Evolutionary conservation across 2,888 invertebrate species (phyloP).

Genomic region (Trypoxylon attenuatum): DNA sequence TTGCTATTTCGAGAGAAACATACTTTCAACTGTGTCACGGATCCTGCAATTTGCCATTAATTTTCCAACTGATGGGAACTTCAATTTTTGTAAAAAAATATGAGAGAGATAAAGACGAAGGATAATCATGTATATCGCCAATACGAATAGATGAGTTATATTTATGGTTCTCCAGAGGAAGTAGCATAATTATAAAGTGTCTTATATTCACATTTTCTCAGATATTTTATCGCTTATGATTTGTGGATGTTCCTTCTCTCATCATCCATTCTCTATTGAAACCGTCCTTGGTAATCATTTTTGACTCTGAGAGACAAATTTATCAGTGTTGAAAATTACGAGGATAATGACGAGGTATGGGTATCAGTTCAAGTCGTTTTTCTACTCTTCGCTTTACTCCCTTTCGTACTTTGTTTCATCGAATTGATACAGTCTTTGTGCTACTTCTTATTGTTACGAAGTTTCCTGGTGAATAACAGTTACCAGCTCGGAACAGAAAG

Average conservation of each 20-base stretch:
- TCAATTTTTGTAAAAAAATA: not conserved
- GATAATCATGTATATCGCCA: no score
- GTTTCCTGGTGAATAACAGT: conserved; percentile 11
- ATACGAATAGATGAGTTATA: no score
- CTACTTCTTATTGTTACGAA: not conserved
- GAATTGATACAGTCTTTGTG: conserved; percentile 42
- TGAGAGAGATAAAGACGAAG: no score
- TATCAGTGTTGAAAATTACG: conserved; percentile 53
- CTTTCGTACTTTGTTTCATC: conserved; percentile 13
- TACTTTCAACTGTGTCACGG: no score
- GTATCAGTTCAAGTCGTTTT: not conserved
- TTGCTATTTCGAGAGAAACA: no score
- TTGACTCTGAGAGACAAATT: conserved; percentile 55
- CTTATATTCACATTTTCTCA: not conserved
- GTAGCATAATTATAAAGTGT: not conserved
- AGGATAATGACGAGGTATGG: not conserved
- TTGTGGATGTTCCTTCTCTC: not conserved
- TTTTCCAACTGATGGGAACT: no score
- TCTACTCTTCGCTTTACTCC: not conserved
- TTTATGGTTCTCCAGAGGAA: conserved; percentile 1
- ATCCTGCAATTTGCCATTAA: no score
- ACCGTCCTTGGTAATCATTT: no score
- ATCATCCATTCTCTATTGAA: conserved; percentile 18
- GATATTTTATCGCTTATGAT: not conserved
- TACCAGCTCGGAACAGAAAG: not conserved